A percentile compares a stretch with the other conserved stretches of the same genome.
phyloP scores from a whole-genome alignment of 2,797 vertebrate species.

The Bucorvus abyssinicus region DNA sequence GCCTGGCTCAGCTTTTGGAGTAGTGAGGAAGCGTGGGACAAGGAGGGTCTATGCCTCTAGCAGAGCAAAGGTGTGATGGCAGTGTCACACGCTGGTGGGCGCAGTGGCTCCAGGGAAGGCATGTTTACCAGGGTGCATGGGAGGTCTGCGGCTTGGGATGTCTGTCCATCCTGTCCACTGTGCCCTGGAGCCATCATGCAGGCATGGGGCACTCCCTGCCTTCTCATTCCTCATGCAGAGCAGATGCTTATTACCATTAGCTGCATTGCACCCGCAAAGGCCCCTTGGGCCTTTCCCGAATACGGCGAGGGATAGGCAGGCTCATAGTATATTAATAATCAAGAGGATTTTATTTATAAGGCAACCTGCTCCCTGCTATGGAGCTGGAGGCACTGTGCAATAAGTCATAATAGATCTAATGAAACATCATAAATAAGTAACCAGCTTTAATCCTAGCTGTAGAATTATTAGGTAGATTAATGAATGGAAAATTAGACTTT shows the following conservation, averaged over 20 bases:
- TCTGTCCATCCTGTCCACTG: not conserved
- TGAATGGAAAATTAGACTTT: not conserved
- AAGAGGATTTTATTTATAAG: not conserved
- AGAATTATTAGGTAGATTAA: not conserved
- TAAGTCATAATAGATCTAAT: not conserved
- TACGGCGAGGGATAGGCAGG: not conserved
- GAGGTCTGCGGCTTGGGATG: not conserved
- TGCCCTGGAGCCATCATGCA: not conserved
- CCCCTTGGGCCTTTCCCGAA: not conserved
- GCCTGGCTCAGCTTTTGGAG: not conserved
- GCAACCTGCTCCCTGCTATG: not conserved
- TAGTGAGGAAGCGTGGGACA: not conserved
- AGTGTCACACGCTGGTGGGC: rapidly evolving
- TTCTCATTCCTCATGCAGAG: not conserved
- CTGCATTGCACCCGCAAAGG: not conserved
- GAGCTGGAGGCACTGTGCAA: not conserved
- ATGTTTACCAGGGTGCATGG: not conserved
- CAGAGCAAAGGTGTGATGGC: not conserved
- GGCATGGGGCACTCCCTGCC: rapidly evolving
- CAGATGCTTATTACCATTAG: not conserved
- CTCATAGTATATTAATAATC: not conserved
- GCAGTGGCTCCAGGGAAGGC: rapidly evolving
- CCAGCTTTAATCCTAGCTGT: not conserved
- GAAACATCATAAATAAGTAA: not conserved
- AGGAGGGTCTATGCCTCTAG: not conserved